Percentiles rank a stretch among this genome's conserved stretches.
Evolutionary conservation across 2,797 vertebrate species (phyloP).

Genomic region (Manis javanica): DNA sequence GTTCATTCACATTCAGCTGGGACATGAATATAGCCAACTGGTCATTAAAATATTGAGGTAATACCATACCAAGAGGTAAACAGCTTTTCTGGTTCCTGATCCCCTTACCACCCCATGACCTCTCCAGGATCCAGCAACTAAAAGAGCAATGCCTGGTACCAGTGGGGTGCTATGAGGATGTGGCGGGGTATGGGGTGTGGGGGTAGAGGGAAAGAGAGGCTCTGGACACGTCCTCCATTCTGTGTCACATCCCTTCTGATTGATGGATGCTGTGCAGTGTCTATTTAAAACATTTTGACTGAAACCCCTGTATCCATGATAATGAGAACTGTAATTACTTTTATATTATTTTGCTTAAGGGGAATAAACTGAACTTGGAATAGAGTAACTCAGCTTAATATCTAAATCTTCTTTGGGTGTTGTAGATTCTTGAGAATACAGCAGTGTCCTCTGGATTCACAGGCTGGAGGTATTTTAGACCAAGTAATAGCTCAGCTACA

Average conservation of each 20-base stretch:
- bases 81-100: not conserved
- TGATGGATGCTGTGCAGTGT: not conserved
- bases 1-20: not conserved
- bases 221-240: not conserved
- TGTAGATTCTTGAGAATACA: not conserved
- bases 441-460: not conserved
- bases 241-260: not conserved
- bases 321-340: not conserved
- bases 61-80: not conserved
- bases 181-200: not conserved
- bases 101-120: not conserved
- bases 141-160: not conserved
- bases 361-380: not conserved
- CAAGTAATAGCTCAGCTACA: not conserved
- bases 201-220: not conserved
- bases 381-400: not conserved
- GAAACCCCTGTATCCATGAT: not conserved
- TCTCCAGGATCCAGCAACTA: not conserved
- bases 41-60: not conserved
- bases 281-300: not conserved
- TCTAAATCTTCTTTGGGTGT: not conserved
- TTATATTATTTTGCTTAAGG: not conserved
- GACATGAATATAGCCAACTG: not conserved
- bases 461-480: not conserved
- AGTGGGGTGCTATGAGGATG: no score